Evolutionary conservation across 2,797 vertebrate species (phyloP), one percentile per base, ranked within the genome.

Genomic region (Anguilla obscura): DNA sequence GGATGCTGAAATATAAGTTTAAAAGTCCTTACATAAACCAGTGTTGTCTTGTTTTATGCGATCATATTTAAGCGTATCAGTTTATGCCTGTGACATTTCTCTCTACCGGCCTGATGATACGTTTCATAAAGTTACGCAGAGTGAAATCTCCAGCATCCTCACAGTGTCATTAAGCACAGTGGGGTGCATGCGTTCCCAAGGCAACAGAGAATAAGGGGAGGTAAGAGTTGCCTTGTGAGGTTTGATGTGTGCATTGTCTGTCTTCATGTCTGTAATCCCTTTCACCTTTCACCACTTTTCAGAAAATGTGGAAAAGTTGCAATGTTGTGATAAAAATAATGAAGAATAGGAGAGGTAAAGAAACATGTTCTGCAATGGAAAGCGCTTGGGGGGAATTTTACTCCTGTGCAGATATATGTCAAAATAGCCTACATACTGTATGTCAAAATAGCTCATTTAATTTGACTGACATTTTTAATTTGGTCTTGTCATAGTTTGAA

Each of bases 201-300:
- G 24, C 79, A n/a, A n/a, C 21, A 50, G 79, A n/a, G 8, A 50
- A 2, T 82, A 50, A 50, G 8, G 40, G 18, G 18, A 24, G 18
- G 18, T 3, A 7, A 3, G 18, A 50, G 79, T 27, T 82, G 40
- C 8, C 50, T 9, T 82, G 18, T 50, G 79, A 82, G 6, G 45
- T 10, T 82, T 82, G 40, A 82, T 48, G 79, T 82, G 79, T 82
- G 24, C n/a, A 82, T 82, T 50, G 79, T 82, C 40, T 82, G 45
- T 45, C 79, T 82, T 50, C 45, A 82, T 27, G 45, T 76, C 0
- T 76, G 16, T 76, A 40, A 36, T 76, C 74, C 21, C n/a, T 24
- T 2, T 48, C 50, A 45, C n/a, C 18, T 6, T 82, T 82, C 40
- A 8, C 27, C 18, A 82, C 79, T 50, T 82, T 45, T n/a, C 5